phyloP scores from a whole-genome alignment of 2,888 invertebrate genomes.

The Campoplex capitator region DNA sequence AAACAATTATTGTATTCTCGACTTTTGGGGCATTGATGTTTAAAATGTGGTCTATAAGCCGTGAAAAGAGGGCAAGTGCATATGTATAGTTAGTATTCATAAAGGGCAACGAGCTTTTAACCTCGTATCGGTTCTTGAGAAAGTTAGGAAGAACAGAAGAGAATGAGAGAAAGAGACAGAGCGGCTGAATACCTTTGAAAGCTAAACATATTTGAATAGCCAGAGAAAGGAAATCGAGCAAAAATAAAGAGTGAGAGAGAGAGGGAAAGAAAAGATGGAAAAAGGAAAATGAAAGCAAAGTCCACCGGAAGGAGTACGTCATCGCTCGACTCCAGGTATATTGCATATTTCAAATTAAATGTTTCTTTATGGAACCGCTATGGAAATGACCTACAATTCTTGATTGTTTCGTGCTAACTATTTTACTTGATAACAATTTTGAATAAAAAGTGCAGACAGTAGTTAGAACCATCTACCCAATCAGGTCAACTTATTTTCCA shows the following conservation, averaged over 20 bases:
- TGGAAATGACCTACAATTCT: neutral
- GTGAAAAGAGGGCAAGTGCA: constrained; percentile 11
- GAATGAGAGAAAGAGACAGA: neutral
- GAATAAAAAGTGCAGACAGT: neutral
- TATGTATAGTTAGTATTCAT: constrained; percentile 3
- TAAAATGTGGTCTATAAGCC: constrained; percentile 17
- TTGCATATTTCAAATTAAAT: neutral
- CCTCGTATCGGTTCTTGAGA: constrained; percentile 29
- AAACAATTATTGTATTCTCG: constrained; percentile 5
- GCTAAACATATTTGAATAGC: neutral
- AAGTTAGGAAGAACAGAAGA: neutral
- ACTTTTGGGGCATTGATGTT: constrained; percentile 16
- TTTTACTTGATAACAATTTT: neutral
- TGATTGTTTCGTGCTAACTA: neutral
- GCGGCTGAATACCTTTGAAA: neutral
- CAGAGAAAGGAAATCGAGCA: neutral
- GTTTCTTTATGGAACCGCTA: neutral
- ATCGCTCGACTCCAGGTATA: neutral
- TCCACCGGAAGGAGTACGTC: neutral
- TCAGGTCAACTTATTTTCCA: neutral
- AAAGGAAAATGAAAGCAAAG: neutral
- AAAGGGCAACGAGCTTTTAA: constrained; percentile 27
- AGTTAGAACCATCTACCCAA: neutral
- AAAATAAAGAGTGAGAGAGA: neutral
- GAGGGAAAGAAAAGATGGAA: neutral